Conservation (phyloP, 1,140 invertebrate genomes). For the Euura lappo region DNA sequence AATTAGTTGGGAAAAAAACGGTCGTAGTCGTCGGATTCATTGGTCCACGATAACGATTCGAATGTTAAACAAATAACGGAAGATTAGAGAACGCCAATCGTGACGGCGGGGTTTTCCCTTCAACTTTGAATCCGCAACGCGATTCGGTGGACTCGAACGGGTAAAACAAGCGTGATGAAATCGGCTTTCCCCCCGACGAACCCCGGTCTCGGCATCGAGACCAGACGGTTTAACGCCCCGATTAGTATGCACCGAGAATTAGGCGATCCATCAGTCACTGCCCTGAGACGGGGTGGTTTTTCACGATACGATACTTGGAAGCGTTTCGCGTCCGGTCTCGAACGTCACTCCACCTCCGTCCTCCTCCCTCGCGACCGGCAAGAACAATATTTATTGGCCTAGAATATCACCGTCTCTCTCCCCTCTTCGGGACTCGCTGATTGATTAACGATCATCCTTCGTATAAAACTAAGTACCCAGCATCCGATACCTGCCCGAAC, state of each 20-base stretch:
- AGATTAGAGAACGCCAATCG: neutral
- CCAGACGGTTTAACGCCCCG: slow-evolving; percentile 10
- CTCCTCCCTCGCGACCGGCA: slow-evolving; percentile 18
- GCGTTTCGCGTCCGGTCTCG: slow-evolving; percentile 17
- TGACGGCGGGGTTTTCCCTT: neutral
- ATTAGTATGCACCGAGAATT: slow-evolving; percentile 37
- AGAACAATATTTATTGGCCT: slow-evolving; percentile 50
- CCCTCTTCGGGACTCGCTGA: slow-evolving; percentile 25
- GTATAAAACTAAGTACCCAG: slow-evolving; percentile 42
- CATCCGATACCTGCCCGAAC: slow-evolving; percentile 17
- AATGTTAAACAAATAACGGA: neutral
- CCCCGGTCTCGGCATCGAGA: neutral
- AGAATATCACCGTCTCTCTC: slow-evolving; percentile 18
- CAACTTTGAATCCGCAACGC: neutral
- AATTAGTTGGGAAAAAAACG: too few relatives aligned
- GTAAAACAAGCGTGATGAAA: neutral
- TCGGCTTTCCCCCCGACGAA: neutral
- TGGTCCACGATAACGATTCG: too few relatives aligned
- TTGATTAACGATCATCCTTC: slow-evolving; percentile 51
- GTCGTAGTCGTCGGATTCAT: too few relatives aligned
- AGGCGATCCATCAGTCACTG: slow-evolving; percentile 31
- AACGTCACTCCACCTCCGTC: neutral
- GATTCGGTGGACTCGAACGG: neutral
- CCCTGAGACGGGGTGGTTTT: slow-evolving; percentile 26
- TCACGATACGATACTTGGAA: slow-evolving; percentile 39